Evolutionary conservation across 2,888 invertebrate species (phyloP).

Genomic region (Apocheima hispidaria): DNA sequence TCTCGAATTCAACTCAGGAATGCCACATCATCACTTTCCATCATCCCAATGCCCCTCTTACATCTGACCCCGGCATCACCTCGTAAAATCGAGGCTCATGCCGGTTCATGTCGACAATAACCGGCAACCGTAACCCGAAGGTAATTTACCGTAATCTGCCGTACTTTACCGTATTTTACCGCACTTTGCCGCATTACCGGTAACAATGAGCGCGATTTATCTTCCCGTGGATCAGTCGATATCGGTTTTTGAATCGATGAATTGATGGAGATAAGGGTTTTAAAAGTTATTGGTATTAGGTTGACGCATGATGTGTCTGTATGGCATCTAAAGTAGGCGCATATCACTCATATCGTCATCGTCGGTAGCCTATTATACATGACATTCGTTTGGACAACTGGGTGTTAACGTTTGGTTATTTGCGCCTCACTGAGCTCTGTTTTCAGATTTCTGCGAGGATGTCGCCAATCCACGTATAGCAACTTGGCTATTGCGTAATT

Average conservation of each 20-base stretch:
- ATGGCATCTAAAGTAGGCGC: background rate
- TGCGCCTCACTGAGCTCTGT: too few species aligned
- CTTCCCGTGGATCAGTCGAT: conserved; percentile 16
- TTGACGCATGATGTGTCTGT: background rate
- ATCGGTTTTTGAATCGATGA: conserved; percentile 13
- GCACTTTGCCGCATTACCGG: conserved; percentile 61
- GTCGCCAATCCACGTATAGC: too few species aligned
- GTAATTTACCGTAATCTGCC: conserved; percentile 57
- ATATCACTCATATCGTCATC: background rate
- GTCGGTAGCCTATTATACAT: too few species aligned
- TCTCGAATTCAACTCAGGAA: background rate
- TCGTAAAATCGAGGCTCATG: conserved; percentile 54
- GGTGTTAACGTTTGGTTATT: too few species aligned
- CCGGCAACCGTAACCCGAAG: conserved; percentile 51
- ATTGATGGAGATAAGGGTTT: conserved; percentile 13
- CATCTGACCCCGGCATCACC: conserved; percentile 56
- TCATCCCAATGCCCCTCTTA: conserved; percentile 48
- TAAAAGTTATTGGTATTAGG: conserved; percentile 10
- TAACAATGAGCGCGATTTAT: conserved; percentile 34
- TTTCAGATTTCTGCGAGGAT: too few species aligned
- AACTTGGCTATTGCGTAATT: too few species aligned
- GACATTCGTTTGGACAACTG: too few species aligned
- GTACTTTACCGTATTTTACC: conserved; percentile 65
- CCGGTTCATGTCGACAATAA: conserved; percentile 55
- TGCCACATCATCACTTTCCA: conserved; percentile 36